Evolutionary conservation across 2,888 invertebrate genomes (phyloP).

Genomic region (Pteria penguin): DNA sequence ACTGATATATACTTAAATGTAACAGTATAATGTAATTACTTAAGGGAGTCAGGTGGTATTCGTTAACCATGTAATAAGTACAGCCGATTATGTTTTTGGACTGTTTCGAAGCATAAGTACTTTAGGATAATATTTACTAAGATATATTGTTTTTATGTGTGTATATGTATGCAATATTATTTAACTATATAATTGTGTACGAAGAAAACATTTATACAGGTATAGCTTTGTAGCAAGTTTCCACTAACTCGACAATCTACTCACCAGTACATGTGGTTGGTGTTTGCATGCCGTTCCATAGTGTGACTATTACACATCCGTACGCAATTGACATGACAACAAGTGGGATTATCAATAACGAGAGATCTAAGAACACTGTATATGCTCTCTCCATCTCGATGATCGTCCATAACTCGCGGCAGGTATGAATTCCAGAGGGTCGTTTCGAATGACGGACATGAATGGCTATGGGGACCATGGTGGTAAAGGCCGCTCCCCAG

Average conservation of each 20-base stretch:
- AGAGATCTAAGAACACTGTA: constrained; percentile 87
- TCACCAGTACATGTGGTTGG: constrained; percentile 20
- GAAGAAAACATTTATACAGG: background rate
- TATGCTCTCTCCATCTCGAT: constrained; percentile 85
- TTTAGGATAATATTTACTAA: too few relatives aligned
- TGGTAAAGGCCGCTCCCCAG: constrained; percentile 83
- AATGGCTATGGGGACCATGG: constrained; percentile 85
- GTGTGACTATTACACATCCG: constrained; percentile 77
- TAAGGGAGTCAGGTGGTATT: too few relatives aligned
- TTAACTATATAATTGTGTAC: background rate
- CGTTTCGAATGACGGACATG: constrained; percentile 52
- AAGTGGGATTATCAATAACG: constrained; percentile 87
- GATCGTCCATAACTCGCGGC: constrained; percentile 68
- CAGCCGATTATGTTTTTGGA: too few relatives aligned
- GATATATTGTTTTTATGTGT: background rate
- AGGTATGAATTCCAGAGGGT: constrained; percentile 45
- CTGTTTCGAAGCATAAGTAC: too few relatives aligned
- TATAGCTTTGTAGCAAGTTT: too few relatives aligned
- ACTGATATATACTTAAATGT: too few relatives aligned
- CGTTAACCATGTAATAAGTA: too few relatives aligned
- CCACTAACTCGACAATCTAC: background rate
- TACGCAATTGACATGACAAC: constrained; percentile 89
- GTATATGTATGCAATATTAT: background rate
- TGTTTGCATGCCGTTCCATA: constrained; percentile 58
- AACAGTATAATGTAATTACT: too few relatives aligned